Conservation (phyloP, 2,888 invertebrate species). For the Podabrus alpinus region DNA sequence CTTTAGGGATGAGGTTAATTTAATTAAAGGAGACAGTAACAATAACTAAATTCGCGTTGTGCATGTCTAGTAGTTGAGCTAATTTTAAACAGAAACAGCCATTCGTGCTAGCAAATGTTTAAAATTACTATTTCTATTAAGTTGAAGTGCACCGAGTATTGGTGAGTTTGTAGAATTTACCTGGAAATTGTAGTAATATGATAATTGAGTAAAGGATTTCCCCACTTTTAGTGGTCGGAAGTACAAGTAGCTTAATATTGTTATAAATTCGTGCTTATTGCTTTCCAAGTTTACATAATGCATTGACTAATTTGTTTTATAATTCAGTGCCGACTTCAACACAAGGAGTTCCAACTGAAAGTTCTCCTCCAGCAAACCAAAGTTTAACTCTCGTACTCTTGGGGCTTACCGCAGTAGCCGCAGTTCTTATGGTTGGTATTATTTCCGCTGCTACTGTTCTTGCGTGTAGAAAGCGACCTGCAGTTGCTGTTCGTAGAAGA, state of each 20-base stretch:
- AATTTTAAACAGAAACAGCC: constrained; percentile 38
- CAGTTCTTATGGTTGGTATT: constrained; percentile 51
- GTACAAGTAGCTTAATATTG: neutral
- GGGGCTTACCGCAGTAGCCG: constrained; percentile 48
- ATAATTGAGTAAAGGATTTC: constrained; percentile 8
- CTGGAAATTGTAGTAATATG: constrained; percentile 3
- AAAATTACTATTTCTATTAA: constrained; percentile 11
- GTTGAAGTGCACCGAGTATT: constrained; percentile 3
- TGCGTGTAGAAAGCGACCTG: constrained; percentile 47
- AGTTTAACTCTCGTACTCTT: constrained; percentile 52
- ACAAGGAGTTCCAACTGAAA: constrained; percentile 26
- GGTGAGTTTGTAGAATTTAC: constrained; percentile 9
- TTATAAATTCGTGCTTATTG: neutral
- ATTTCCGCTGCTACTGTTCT: constrained; percentile 49
- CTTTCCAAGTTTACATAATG: neutral
- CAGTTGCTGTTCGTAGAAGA: constrained; percentile 40
- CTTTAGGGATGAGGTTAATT: constrained; percentile 46
- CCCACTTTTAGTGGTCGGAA: neutral
- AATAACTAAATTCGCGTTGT: constrained; percentile 48
- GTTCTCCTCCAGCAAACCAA: constrained; percentile 37
- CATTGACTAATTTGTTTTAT: neutral
- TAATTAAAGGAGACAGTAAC: constrained; percentile 52
- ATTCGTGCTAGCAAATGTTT: constrained; percentile 14
- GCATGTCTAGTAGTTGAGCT: constrained; percentile 45
- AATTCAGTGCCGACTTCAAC: constrained; percentile 15